Conservation (phyloP, 2,113 vertebrate species). For the Hoplias malabaricus region DNA sequence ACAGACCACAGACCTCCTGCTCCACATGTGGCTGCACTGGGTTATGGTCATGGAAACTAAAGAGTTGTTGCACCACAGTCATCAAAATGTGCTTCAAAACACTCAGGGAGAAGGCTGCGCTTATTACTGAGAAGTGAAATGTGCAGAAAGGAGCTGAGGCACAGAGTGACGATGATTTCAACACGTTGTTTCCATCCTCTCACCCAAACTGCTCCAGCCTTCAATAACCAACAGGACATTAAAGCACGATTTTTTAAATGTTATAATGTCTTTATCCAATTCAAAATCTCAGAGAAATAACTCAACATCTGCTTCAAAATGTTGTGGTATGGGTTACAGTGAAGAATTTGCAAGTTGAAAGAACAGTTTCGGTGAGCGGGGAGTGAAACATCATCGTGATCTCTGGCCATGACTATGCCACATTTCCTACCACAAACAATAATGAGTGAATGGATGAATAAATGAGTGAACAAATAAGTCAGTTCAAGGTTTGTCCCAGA, state of each 20-base stretch:
- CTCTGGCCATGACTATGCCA: too few species aligned
- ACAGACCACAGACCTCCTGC: neutral
- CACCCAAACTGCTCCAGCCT: neutral
- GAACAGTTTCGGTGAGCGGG: too few species aligned
- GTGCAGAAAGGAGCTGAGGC: constrained; percentile 2
- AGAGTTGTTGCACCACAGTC: neutral
- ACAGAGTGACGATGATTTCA: neutral
- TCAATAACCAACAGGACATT: neutral
- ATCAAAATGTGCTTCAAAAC: constrained; percentile 2
- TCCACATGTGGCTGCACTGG: constrained; percentile 8
- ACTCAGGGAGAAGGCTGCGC: neutral
- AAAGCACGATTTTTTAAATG: neutral
- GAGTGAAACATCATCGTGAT: too few species aligned
- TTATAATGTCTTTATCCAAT: too few species aligned
- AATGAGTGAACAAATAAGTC: too few species aligned
- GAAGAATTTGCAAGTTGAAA: too few species aligned
- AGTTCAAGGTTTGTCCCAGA: too few species aligned
- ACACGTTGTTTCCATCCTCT: neutral
- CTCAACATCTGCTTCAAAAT: too few species aligned
- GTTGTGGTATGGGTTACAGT: too few species aligned
- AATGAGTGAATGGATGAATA: too few species aligned
- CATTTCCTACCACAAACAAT: too few species aligned
- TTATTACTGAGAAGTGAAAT: constrained; percentile 8
- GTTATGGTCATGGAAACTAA: constrained; percentile 25
- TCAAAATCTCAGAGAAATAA: too few species aligned